Percentiles rank a stretch among this genome's conserved stretches.
Evolutionary conservation across 2,113 vertebrate species (phyloP).

Genomic region (Cyprinodon tularosa): DNA sequence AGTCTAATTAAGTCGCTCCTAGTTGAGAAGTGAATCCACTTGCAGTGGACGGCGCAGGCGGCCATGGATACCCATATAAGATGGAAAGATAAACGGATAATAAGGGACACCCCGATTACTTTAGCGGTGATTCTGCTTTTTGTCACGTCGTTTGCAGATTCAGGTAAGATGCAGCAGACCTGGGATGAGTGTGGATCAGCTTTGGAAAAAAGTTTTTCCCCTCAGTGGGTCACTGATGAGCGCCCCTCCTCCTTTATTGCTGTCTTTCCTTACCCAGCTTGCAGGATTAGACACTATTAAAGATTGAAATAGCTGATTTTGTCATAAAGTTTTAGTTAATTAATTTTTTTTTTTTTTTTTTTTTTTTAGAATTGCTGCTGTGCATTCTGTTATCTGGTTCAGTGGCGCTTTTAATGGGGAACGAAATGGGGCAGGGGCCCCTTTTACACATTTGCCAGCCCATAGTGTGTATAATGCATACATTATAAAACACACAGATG

Average conservation of each 20-base stretch:
- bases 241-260: slow-evolving; percentile 37
- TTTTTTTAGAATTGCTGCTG: neutral
- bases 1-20: slow-evolving; percentile 44
- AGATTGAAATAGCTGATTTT: too few relatives aligned
- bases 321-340: too few relatives aligned
- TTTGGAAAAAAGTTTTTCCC: slow-evolving; percentile 22
- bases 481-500: neutral
- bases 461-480: too few relatives aligned
- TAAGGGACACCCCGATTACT: slow-evolving; percentile 79
- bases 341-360: neutral
- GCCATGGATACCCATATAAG: slow-evolving; percentile 85
- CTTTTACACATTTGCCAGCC: neutral
- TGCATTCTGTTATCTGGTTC: neutral
- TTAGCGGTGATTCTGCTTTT: slow-evolving; percentile 78
- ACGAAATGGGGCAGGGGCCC: neutral
- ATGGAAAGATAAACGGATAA: slow-evolving; percentile 86
- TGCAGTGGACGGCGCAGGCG: slow-evolving; percentile 75
- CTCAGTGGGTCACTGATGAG: slow-evolving; percentile 19
- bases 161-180: slow-evolving; percentile 77
- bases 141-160: slow-evolving; percentile 78
- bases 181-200: slow-evolving; percentile 3
- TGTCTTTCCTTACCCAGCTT: slow-evolving; percentile 25
- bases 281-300: neutral
- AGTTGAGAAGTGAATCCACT: slow-evolving; percentile 67
- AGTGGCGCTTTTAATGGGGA: neutral